Evolutionary conservation across 1,140 invertebrate species (phyloP).

Genomic region (Penaeus chinensis): DNA sequence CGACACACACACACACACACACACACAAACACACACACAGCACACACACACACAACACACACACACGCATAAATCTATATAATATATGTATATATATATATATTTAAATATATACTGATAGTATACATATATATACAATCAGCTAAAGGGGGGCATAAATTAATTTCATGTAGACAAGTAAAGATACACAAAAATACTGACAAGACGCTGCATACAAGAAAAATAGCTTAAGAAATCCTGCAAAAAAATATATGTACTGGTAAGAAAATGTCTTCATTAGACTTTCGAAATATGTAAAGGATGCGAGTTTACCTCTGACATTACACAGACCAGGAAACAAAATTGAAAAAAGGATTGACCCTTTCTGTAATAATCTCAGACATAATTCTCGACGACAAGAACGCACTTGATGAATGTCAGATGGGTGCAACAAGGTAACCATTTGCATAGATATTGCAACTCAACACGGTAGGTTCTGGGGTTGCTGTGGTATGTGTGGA

Average conservation of each 20-base stretch:
- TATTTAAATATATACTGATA: not conserved
- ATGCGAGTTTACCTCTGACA: not conserved
- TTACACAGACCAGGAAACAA: constrained; percentile 68
- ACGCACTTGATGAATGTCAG: not conserved
- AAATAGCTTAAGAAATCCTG: too few relatives aligned
- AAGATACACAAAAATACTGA: too few relatives aligned
- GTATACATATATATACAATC: not conserved
- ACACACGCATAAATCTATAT: too few relatives aligned
- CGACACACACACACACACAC: too few relatives aligned
- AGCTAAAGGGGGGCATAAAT: not conserved
- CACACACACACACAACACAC: too few relatives aligned
- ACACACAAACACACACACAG: too few relatives aligned
- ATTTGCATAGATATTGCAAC: too few relatives aligned
- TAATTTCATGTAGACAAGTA: not conserved
- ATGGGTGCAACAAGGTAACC: too few relatives aligned
- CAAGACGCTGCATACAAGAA: too few relatives aligned
- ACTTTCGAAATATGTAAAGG: too few relatives aligned
- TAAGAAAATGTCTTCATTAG: constrained; percentile 10
- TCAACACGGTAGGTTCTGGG: too few relatives aligned
- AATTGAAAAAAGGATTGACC: constrained; percentile 71
- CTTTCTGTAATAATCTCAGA: constrained; percentile 77
- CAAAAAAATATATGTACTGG: too few relatives aligned
- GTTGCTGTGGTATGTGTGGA: constrained; percentile 69
- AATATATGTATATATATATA: not conserved
- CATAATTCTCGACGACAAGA: constrained; percentile 74